Conservation (phyloP, 2,888 invertebrate species). For the Eueremaeus valkanovi region DNA sequence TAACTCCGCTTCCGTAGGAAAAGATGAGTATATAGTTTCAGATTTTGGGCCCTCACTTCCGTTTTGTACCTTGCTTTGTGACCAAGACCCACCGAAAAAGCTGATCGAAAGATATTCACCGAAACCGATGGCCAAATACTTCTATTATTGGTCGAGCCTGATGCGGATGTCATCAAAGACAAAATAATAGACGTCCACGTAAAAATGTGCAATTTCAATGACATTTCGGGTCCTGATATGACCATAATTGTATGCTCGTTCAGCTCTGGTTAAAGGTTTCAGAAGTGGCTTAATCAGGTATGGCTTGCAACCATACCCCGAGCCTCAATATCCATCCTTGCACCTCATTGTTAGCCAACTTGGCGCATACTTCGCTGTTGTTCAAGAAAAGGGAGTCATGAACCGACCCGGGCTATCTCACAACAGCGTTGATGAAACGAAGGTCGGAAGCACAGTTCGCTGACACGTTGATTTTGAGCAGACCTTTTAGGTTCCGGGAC, state of each 20-base stretch:
- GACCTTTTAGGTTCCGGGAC: constrained; percentile 41
- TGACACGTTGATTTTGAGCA: constrained; percentile 43
- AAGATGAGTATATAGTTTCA: too few species aligned
- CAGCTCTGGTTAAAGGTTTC: constrained; percentile 46
- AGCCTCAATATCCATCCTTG: constrained; percentile 50
- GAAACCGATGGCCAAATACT: too few species aligned
- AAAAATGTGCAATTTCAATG: constrained; percentile 50
- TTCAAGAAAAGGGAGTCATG: constrained; percentile 50
- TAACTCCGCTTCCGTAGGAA: too few species aligned
- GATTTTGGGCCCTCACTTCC: too few species aligned
- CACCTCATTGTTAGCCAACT: not conserved
- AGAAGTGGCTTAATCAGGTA: constrained; percentile 49
- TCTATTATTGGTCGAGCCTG: too few species aligned
- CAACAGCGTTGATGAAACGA: constrained; percentile 43
- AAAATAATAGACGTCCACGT: too few species aligned
- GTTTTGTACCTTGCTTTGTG: too few species aligned
- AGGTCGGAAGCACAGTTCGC: constrained; percentile 50
- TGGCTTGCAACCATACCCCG: constrained; percentile 48
- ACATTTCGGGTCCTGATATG: constrained; percentile 50
- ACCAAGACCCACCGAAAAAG: too few species aligned
- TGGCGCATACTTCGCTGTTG: constrained; percentile 4
- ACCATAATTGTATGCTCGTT: constrained; percentile 49
- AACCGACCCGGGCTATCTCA: constrained; percentile 49
- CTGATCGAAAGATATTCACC: too few species aligned
- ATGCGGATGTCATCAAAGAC: too few species aligned